Base-by-base conservation (phyloP, 2,797 vertebrate genomes). In the Melopsittacus undulatus region DNA sequence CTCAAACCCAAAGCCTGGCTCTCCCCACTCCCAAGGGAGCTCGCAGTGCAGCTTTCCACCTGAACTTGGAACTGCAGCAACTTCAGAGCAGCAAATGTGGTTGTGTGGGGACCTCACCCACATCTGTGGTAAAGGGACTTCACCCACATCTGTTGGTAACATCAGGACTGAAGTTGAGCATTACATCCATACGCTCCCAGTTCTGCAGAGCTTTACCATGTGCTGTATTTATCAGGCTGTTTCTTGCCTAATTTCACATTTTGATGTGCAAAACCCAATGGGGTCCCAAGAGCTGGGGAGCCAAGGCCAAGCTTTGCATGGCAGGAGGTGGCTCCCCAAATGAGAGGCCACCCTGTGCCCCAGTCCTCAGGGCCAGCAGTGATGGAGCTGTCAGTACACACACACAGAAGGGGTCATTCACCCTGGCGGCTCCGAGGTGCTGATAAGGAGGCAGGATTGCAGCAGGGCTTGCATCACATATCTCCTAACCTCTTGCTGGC, bases 401-500 rank as follows among this genome's bases (percentile, higher is more conserved):
- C 57, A 5, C 0, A 0, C 21, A 21, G 45, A 11, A 49, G n/a
- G 45, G 63, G 48, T 72, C 72, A 4, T 10, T 72, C 52, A 75
- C 57, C 66, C 36, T 16, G 0, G 3, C 5, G 51, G 83, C 69
- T 83, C 45, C 0, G 2, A 52, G 30, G 43, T 2, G 9, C 67
- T 54, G 91, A 48, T 34, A 51, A 82, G 66, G 20, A 68, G 48
- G 49, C 52, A 81, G 76, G 82, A 89, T 36, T 45, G 62, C 29
- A 10, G 85, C 90, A 81, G 62, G 46, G 51, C 61, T 92, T 5
- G 32, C 85, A 76, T 75, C 87, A 32, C 42, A 7, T 8, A 93
- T 69, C 92, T 96, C 91, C 83, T 76, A 45, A 93, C 90, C 92
- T 80, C 88, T 52, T 2, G 68, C 79, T 64, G 91, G 32, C 40